Evolutionary conservation across 1,140 invertebrate genomes (phyloP).

Genomic region (Cecropterus lyciades): DNA sequence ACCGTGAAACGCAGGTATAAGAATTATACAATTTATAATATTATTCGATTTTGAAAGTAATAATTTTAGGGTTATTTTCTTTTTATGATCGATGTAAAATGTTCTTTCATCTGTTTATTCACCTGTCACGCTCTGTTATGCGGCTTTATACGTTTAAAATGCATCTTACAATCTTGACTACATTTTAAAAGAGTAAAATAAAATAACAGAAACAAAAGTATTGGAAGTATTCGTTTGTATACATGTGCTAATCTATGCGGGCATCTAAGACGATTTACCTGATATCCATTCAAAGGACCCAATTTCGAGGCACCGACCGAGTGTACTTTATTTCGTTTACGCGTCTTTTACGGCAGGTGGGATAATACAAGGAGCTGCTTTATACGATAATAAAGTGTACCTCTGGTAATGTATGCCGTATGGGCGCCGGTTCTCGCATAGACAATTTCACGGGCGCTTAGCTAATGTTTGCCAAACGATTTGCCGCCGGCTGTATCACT

Average conservation of each 20-base stretch:
- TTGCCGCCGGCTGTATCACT: slow-evolving; percentile 58
- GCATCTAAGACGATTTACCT: slow-evolving; percentile 18
- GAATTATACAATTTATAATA: slow-evolving; percentile 61
- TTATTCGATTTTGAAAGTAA: slow-evolving; percentile 36
- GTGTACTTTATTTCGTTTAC: slow-evolving; percentile 21
- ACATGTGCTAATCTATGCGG: slow-evolving; percentile 12
- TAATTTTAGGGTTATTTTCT: slow-evolving; percentile 40
- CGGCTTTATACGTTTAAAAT: neutral
- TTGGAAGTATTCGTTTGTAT: slow-evolving; percentile 11
- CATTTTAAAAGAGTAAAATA: slow-evolving; percentile 5
- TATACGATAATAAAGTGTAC: slow-evolving; percentile 44
- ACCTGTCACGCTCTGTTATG: slow-evolving; percentile 18
- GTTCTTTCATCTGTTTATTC: slow-evolving; percentile 38
- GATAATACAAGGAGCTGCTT: slow-evolving; percentile 40
- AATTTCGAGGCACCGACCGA: slow-evolving; percentile 12
- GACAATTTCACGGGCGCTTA: slow-evolving; percentile 75
- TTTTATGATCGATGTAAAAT: slow-evolving; percentile 41
- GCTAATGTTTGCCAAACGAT: slow-evolving; percentile 73
- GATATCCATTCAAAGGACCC: slow-evolving; percentile 11
- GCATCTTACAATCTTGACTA: neutral
- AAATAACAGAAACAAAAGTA: slow-evolving; percentile 8
- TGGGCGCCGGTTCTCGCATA: slow-evolving; percentile 48
- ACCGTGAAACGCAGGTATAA: slow-evolving; percentile 71
- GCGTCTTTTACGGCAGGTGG: slow-evolving; percentile 31
- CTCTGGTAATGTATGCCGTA: slow-evolving; percentile 55